Evolutionary conservation across 2,113 vertebrate species (phyloP), one percentile per base, ranked within the genome.

Genomic region (Tylochromis polylepis): DNA sequence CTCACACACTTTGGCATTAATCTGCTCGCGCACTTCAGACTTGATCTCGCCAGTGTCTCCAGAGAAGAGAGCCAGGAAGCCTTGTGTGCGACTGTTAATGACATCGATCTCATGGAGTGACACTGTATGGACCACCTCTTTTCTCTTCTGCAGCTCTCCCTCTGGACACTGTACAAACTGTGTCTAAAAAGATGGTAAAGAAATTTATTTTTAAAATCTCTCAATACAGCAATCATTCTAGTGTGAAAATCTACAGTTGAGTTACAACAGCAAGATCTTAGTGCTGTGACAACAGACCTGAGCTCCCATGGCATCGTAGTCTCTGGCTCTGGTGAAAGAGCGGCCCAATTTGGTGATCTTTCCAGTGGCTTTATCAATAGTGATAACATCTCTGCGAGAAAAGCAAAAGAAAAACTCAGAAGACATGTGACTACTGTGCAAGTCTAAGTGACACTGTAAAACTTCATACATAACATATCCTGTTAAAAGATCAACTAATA

Each of bases 151-250:
- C 22, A 99, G 96, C 94, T 99, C 98, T 8, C 98, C 98, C 4
- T 98, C 98, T 0, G 98, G 98, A 89, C 98, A 99, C 90, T 99
- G 98, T 10, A 99, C 98, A 14, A 99, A 99, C 94, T 98, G 97
- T 0, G 98, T 99, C 98, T 99, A 10, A 1, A 43, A 62, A 7
- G 41, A 27, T 0, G n/a, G 29, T 4, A 14, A 77, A 2, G 57
- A 77, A 58, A 2, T 12, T 0, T 2, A n/a, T 77, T 77, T 75
- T 53, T 31, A 51, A 49, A 77, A n/a, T 56, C 8, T 22, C 8
- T n/a, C 20, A 11, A 11, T 77, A 53, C 27, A 20, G 72, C 6
- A 0, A 3, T 8, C 27, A 0, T n/a, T 18, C 22, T 57, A 57
- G n/a, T 36, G 20, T 24, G 6, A 62, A 56, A 62, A 22, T 3